Conservation (phyloP, 2,888 invertebrate genomes). For the Cantharis flavilabris region DNA sequence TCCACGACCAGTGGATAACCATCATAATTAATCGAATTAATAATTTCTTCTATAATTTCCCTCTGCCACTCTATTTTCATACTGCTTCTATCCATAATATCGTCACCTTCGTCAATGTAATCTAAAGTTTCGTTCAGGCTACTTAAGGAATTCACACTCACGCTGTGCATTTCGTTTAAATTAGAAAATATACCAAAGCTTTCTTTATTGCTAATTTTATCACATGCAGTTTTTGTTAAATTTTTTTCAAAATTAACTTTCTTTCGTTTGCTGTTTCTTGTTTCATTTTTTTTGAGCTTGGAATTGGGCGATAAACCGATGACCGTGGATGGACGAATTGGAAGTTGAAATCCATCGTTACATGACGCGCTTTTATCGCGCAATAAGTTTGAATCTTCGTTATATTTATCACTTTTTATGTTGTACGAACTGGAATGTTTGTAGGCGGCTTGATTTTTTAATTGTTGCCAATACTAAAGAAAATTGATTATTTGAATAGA, state of each 20-base stretch:
- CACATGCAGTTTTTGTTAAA: background rate
- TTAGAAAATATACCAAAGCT: conserved; percentile 30
- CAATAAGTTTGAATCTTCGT: conserved; percentile 60
- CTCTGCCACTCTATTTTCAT: conserved; percentile 49
- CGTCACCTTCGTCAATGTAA: conserved; percentile 53
- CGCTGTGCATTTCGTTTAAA: conserved; percentile 50
- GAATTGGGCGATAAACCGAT: conserved; percentile 43
- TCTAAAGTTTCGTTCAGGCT: conserved; percentile 52
- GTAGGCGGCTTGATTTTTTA: conserved; percentile 62
- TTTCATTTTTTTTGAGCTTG: conserved; percentile 47
- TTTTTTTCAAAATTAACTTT: conserved; percentile 48
- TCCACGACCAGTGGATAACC: background rate
- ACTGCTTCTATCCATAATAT: conserved; percentile 53
- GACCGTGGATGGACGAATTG: conserved; percentile 69
- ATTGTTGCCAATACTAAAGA: conserved; percentile 72
- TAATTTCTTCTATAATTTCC: conserved; percentile 46
- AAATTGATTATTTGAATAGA: conserved; percentile 23
- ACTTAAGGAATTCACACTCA: conserved; percentile 52
- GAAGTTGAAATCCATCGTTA: conserved; percentile 73
- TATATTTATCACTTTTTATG: conserved; percentile 48
- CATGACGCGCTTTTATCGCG: conserved; percentile 81
- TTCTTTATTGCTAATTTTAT: background rate
- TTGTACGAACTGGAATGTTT: conserved; percentile 53
- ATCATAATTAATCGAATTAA: conserved; percentile 27
- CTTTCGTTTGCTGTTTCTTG: conserved; percentile 44